Evolutionary conservation across 2,888 invertebrate species (phyloP), one percentile per base, ranked within the genome.

Genomic region (Polyommatus iphigenia): DNA sequence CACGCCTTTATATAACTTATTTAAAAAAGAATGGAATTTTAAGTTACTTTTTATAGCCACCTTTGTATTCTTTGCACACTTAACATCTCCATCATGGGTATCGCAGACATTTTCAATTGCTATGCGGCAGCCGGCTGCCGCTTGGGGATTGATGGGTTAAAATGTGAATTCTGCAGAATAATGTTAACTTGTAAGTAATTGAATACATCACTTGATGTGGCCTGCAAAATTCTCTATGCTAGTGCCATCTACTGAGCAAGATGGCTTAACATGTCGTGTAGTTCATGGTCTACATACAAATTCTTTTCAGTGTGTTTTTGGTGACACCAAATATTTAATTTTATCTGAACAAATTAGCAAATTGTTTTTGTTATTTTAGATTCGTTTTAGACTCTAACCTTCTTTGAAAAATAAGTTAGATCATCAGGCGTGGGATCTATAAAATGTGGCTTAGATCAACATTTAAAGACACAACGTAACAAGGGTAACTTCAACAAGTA

Each of bases 401-500:
- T 46, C 46, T 46, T 46, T 3, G 46, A 46, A 46, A 46, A 54
- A 54, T 18, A 54, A 54, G 54, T 54, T 54, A 46, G 3, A 46
- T 13, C 36, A 41, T 36, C 71, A 71, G 71, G n/a, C 82, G 62
- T 88, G 88, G 88, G 88, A 87, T 89, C 79, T 77, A 79, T 59
- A 72, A 81, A 82, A 81, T 41, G 77, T 71, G 71, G 41, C 41
- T 36, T 24, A 76, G 82, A 84, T 83, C 83, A 88, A 89, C 87
- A 86, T 83, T 87, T 86, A 62, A 24, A 79, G 79, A 77, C 81
- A 81, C 89, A 81, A 90, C 88, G 85, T 89, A 91, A 90, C 90
- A 88, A 88, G 88, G 91, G 91, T 92, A 92, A 91, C 92, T 91
- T 86, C 85, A 89, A 89, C 85, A 87, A 85, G 85, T 87, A 62